These are phyloP conservation scores for Corydoras sp. DNA, from an alignment of 2,113 vertebrate species.

Conservation along the genomic window DNA sequence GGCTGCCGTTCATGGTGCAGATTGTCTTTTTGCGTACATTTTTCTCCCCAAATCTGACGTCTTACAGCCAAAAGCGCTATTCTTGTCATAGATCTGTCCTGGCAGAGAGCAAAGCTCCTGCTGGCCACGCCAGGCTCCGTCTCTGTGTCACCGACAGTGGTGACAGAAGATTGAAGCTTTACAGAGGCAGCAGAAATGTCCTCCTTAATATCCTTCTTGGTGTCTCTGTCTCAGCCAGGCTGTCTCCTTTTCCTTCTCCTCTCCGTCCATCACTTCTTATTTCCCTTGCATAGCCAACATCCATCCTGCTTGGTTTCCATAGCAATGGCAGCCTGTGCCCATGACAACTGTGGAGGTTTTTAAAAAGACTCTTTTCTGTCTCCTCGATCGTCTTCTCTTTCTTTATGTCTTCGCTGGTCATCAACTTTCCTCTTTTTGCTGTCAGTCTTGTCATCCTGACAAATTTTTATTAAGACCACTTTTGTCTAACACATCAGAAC, in stretches of 20 bases:
- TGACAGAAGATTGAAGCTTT: slow-evolving; percentile 16
- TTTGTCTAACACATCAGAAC: too few species aligned
- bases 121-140: slow-evolving; percentile 1
- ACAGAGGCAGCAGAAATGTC: slow-evolving; percentile 28
- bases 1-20: slow-evolving; percentile 13
- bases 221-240: slow-evolving; percentile 35
- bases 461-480: too few species aligned
- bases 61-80: slow-evolving; percentile 15
- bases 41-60: background rate
- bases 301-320: slow-evolving; percentile 24
- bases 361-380: background rate
- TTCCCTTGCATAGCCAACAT: slow-evolving; percentile 12
- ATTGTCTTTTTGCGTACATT: slow-evolving; percentile 19
- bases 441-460: background rate
- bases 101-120: background rate
- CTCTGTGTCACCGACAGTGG: slow-evolving; percentile 9
- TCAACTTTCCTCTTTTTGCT: background rate
- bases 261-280: slow-evolving; percentile 21
- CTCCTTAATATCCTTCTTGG: slow-evolving; percentile 27
- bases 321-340: slow-evolving; percentile 40
- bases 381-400: slow-evolving; percentile 9
- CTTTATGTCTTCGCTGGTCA: background rate
- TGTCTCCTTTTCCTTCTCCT: slow-evolving; percentile 13
- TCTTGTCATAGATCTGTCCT: slow-evolving; percentile 6
- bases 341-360: slow-evolving; percentile 28